phyloP scores from a whole-genome alignment of 2,113 vertebrate species.

The Onychorhynchus coronatus region DNA sequence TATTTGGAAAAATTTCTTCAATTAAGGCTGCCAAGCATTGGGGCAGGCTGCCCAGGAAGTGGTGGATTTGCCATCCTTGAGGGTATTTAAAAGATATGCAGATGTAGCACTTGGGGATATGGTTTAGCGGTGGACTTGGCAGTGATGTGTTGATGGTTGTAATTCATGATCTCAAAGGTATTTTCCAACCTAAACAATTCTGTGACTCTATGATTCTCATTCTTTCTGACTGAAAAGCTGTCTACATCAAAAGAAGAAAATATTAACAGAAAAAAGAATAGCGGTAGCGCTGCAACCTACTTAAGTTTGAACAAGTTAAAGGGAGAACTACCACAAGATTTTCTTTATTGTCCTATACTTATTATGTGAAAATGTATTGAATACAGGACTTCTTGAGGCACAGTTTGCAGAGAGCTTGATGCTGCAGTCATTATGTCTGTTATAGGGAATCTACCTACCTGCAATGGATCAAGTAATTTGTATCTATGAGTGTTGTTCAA shows the following conservation, averaged over 20 bases:
- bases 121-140: not conserved
- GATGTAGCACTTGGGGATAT: not conserved
- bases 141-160: not conserved
- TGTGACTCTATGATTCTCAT: not conserved
- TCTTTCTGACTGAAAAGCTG: not conserved
- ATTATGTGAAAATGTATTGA: not conserved
- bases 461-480: not conserved
- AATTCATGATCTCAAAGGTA: not conserved
- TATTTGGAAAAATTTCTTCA: not conserved
- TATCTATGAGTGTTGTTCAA: not conserved
- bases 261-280: not conserved
- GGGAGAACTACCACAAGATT: not conserved
- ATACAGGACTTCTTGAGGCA: not conserved
- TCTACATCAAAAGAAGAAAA: not conserved
- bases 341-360: not conserved
- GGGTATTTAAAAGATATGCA: not conserved
- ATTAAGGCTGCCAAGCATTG: not conserved
- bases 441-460: not conserved
- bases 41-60: not conserved
- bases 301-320: not conserved
- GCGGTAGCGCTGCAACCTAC: not conserved
- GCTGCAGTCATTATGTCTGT: not conserved
- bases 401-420: not conserved
- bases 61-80: no score
- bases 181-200: not conserved